Conservation (phyloP, 2,113 vertebrate genomes). For the Geococcyx californianus region DNA sequence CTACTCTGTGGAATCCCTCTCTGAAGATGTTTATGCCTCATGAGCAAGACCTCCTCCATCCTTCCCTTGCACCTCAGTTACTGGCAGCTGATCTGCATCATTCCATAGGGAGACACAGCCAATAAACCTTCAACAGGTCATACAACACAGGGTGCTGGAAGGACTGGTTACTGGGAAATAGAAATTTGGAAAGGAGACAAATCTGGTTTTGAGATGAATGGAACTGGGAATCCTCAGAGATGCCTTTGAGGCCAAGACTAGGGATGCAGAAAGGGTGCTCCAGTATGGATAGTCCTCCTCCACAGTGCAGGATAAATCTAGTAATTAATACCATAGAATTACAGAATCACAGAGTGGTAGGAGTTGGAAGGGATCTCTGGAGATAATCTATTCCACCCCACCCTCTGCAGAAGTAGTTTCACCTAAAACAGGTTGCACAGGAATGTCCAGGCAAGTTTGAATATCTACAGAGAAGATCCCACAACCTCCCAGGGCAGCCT, state of each 20-base stretch:
- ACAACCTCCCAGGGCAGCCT: too few species aligned
- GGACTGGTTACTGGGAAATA: not conserved
- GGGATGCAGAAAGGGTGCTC: not conserved
- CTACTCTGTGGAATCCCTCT: not conserved
- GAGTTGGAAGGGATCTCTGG: too few species aligned
- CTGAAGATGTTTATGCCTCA: not conserved
- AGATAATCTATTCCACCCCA: too few species aligned
- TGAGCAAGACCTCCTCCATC: not conserved
- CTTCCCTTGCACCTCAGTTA: not conserved
- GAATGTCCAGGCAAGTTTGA: too few species aligned
- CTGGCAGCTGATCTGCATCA: not conserved
- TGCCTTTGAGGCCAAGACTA: not conserved
- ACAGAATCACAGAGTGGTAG: too few species aligned
- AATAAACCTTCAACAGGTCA: rapidly evolving
- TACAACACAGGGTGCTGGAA: not conserved
- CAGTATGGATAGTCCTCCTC: not conserved
- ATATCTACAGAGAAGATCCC: too few species aligned
- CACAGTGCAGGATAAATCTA: not conserved
- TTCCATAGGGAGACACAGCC: too few species aligned
- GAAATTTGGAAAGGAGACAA: not conserved
- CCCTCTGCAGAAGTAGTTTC: too few species aligned
- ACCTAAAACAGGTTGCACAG: too few species aligned
- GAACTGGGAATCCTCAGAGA: not conserved
- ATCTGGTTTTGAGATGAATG: not conserved
- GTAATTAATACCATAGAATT: too few species aligned